Evolutionary conservation across 2,888 invertebrate genomes (phyloP).

Genomic region (Pseudolycoriella hygida): DNA sequence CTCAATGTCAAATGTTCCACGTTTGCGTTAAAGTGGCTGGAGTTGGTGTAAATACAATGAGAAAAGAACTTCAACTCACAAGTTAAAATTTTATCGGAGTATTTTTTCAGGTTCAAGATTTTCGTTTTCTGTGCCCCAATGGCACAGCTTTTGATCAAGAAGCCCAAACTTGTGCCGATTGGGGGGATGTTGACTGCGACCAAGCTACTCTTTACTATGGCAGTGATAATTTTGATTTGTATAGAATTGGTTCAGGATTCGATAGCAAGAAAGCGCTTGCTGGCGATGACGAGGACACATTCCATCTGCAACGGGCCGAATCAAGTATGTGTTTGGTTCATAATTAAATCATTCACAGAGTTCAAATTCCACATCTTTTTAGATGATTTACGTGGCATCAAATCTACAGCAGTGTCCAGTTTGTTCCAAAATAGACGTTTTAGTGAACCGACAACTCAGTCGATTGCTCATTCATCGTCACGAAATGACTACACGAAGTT

Average conservation of each 20-base stretch:
- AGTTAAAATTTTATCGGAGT: neutral
- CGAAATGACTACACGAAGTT: too few species aligned
- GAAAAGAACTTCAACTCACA: neutral
- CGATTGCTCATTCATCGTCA: too few species aligned
- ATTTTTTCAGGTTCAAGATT: constrained; percentile 46
- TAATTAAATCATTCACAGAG: neutral
- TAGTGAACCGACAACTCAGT: too few species aligned
- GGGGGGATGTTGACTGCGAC: constrained; percentile 79
- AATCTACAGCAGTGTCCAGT: too few species aligned
- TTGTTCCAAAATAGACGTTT: too few species aligned
- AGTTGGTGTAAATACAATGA: constrained; percentile 36
- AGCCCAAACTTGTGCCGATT: constrained; percentile 80
- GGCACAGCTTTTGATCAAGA: constrained; percentile 84
- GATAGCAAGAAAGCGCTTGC: constrained; percentile 45
- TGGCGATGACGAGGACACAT: constrained; percentile 48
- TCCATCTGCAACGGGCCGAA: constrained; percentile 55
- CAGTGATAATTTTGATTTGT: constrained; percentile 74
- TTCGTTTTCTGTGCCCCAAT: constrained; percentile 76
- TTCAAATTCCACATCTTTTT: too few species aligned
- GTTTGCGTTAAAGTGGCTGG: constrained; percentile 75
- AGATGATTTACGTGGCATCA: too few species aligned
- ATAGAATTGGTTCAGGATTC: constrained; percentile 59
- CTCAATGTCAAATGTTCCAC: constrained; percentile 78
- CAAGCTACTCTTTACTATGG: constrained; percentile 61
- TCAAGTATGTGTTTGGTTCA: constrained; percentile 28